phyloP scores from a whole-genome alignment of 2,797 vertebrate genomes.

The Coregonus ussuriensis region DNA sequence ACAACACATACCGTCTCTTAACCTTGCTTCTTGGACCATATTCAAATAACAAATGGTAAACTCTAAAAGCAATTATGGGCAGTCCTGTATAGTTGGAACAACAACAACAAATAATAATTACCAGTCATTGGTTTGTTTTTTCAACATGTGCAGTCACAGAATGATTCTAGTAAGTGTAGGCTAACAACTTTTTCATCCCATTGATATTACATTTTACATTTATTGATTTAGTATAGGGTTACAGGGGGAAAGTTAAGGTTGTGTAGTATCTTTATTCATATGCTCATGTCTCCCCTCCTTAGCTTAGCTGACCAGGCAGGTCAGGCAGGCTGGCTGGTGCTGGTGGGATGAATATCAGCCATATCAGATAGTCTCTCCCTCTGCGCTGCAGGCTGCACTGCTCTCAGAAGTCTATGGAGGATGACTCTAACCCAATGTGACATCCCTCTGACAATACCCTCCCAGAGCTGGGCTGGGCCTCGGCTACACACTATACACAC shows the following conservation, averaged over 20 bases:
- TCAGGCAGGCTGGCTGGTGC: neutral
- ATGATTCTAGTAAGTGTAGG: no score
- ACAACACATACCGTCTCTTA: no score
- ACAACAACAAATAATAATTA: no score
- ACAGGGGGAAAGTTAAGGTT: no score
- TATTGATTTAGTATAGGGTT: no score
- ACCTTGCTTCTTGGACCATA: slow-evolving; percentile 18
- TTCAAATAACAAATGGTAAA: slow-evolving; percentile 17
- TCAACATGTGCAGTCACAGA: no score
- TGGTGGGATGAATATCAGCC: slow-evolving; percentile 61
- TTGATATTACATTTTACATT: no score
- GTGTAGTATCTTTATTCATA: no score
- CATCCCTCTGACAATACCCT: slow-evolving; percentile 76
- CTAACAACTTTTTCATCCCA: no score
- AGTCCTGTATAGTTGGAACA: neutral
- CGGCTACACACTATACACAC: slow-evolving; percentile 11
- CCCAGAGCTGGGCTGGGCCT: slow-evolving; percentile 34
- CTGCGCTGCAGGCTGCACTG: slow-evolving; percentile 70
- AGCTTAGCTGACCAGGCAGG: neutral
- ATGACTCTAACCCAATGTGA: slow-evolving; percentile 78
- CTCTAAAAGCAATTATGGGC: neutral
- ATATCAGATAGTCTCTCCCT: slow-evolving; percentile 47
- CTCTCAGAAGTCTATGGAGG: slow-evolving; percentile 70
- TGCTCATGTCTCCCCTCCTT: no score
- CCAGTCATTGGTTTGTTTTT: no score